Evolutionary conservation across 2,113 vertebrate genomes (phyloP), one percentile per base, ranked within the genome.

Genomic region (Odontophorus gujanensis): DNA sequence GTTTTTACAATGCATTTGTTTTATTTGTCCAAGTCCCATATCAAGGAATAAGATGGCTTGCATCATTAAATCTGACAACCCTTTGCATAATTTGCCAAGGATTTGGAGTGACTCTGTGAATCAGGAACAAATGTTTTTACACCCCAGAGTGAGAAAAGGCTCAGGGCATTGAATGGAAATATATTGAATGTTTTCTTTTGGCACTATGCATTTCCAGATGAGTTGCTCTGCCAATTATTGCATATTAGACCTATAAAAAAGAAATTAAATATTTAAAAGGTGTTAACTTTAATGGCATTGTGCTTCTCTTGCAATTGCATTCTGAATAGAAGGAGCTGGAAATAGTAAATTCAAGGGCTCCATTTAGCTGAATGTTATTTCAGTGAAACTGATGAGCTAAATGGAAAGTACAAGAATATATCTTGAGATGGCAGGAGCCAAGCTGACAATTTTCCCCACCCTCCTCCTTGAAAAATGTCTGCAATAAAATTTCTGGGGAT

Each of bases 121-220:
- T 94, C 73, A 88, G 92, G 90, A 86, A 78, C 88, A 90, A 95
- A 92, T 88, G 77, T 92, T 96, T 96, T 95, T 86, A 78, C 73
- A 95, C 85, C 80, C 73, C 65, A 51, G 80, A 81, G 76, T 88
- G 85, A 90, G 76, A 88, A 96, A 96, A 90, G 80, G 82, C 65
- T 87, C 63, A 83, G 75, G 11, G 38, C 68, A 85, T 51, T 87
- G 89, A 87, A 88, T 0, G 21, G 85, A 91, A 95, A 91, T 85
- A 71, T 87, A 95, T 57, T 93, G 68, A 92, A 93, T 78, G 51
- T 61, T 91, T 95, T 94, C 13, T 12, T 94, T 91, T 93, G 81
- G 79, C 79, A 79, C 73, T 48, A n/a, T 0, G 7, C 9, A 57
- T 86, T 95, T 92, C 75, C 48, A 63, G 82, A 87, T 67, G 30